These are phyloP conservation scores for Amphimallon solstitiale DNA, from an alignment of 2,888 invertebrate species.

Conservation along the genomic window DNA sequence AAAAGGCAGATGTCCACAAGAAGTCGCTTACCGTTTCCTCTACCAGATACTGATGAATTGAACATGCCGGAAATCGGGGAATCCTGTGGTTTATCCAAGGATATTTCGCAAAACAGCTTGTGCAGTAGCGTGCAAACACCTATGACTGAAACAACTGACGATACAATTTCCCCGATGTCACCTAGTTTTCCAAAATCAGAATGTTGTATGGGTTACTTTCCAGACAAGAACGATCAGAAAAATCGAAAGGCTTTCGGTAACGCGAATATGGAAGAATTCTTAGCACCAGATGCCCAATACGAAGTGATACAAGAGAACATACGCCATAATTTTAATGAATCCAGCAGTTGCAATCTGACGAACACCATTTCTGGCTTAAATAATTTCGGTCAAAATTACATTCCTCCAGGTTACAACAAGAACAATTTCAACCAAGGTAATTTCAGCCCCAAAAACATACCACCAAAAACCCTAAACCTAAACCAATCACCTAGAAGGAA, in stretches of 20 bases:
- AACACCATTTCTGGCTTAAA: conserved; percentile 62
- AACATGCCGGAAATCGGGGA: conserved; percentile 39
- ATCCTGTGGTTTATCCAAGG: conserved; percentile 53
- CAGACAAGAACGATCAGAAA: conserved; percentile 50
- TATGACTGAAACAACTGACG: conserved; percentile 62
- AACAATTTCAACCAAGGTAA: conserved; percentile 55
- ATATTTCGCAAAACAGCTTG: conserved; percentile 59
- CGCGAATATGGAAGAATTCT: conserved; percentile 58
- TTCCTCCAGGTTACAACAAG: conserved; percentile 44
- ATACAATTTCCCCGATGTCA: conserved; percentile 57
- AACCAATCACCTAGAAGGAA: conserved; percentile 55
- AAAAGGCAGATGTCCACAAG: conserved; percentile 70
- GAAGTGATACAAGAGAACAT: conserved; percentile 67
- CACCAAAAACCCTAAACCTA: conserved; percentile 53
- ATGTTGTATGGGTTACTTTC: conserved; percentile 57
- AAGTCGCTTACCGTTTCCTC: conserved; percentile 68
- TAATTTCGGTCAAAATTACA: conserved; percentile 58
- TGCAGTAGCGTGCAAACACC: conserved; percentile 61
- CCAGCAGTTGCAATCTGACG: conserved; percentile 55
- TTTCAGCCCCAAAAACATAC: conserved; percentile 54
- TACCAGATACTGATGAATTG: conserved; percentile 61
- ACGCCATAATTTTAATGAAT: conserved; percentile 49
- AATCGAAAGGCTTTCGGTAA: conserved; percentile 47
- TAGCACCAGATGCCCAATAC: conserved; percentile 73
- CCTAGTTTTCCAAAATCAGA: conserved; percentile 50